Evolutionary conservation across 1,140 invertebrate species (phyloP).

Genomic region (Phenacoccus solenopsis): DNA sequence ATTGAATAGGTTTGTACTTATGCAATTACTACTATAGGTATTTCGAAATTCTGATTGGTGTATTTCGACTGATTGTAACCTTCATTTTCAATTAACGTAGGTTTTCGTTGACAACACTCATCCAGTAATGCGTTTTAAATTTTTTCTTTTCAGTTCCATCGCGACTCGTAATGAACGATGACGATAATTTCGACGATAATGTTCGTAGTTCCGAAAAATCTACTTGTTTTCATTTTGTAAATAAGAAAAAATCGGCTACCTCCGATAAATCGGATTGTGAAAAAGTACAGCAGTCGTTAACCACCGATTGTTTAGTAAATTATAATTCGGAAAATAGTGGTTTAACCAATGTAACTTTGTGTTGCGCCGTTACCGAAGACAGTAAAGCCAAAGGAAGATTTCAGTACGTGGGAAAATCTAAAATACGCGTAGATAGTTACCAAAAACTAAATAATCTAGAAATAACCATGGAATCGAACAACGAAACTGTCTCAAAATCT

Average conservation of each 20-base stretch:
- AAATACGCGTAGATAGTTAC: conserved; percentile 21
- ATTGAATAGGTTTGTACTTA: no score
- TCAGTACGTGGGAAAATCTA: conserved; percentile 15
- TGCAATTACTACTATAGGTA: no score
- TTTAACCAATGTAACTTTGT: conserved; percentile 28
- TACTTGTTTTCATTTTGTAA: not conserved
- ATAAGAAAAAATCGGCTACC: not conserved
- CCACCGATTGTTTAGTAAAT: not conserved
- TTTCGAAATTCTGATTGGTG: no score
- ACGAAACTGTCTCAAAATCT: conserved; percentile 28
- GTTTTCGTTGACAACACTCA: not conserved
- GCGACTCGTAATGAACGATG: not conserved
- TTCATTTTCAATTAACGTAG: not conserved
- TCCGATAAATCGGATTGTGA: not conserved
- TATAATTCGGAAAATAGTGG: not conserved
- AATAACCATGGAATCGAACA: conserved; percentile 31
- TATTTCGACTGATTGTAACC: no score
- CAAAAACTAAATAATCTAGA: conserved; percentile 13
- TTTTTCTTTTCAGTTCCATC: not conserved
- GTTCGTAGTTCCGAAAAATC: not conserved
- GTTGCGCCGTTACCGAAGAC: conserved; percentile 29
- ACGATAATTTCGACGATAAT: not conserved
- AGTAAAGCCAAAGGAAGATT: conserved; percentile 3
- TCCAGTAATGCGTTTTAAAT: not conserved
- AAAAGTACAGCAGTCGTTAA: not conserved